Evolutionary conservation across 2,113 vertebrate genomes (phyloP).

Genomic region (Hydrolagus affinis): DNA sequence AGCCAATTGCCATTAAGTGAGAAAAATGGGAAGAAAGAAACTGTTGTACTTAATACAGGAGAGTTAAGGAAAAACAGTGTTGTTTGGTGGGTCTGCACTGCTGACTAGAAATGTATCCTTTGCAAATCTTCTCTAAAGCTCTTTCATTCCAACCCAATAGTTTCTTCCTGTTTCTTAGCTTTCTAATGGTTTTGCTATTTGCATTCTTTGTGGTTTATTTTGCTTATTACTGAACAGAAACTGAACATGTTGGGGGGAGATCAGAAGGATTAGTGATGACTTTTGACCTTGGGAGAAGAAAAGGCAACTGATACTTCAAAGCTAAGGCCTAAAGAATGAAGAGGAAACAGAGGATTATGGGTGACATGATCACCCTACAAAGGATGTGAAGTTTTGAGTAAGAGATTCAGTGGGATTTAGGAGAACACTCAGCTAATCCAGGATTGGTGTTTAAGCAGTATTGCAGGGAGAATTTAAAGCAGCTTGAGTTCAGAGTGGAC

Average conservation of each 20-base stretch:
- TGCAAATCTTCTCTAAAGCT: background rate
- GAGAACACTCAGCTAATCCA: background rate
- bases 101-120: background rate
- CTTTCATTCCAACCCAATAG: background rate
- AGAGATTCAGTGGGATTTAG: conserved; percentile 18
- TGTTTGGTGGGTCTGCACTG: background rate
- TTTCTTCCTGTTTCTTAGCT: background rate
- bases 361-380: conserved; percentile 15
- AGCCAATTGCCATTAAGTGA: background rate
- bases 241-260: background rate
- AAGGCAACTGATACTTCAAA: conserved; percentile 24
- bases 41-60: background rate
- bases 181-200: conserved; percentile 6
- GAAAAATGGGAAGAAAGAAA: background rate
- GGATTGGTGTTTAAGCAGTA: conserved; percentile 17
- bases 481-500: background rate
- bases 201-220: background rate
- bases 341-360: conserved; percentile 24
- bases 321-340: background rate
- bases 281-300: background rate
- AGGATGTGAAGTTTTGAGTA: conserved; percentile 23
- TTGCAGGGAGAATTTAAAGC: background rate
- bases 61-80: background rate
- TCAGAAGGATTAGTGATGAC: conserved; percentile 21
- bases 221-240: background rate